phyloP scores from a whole-genome alignment of 2,888 invertebrate genomes.

The Drosophila vallismaia region DNA sequence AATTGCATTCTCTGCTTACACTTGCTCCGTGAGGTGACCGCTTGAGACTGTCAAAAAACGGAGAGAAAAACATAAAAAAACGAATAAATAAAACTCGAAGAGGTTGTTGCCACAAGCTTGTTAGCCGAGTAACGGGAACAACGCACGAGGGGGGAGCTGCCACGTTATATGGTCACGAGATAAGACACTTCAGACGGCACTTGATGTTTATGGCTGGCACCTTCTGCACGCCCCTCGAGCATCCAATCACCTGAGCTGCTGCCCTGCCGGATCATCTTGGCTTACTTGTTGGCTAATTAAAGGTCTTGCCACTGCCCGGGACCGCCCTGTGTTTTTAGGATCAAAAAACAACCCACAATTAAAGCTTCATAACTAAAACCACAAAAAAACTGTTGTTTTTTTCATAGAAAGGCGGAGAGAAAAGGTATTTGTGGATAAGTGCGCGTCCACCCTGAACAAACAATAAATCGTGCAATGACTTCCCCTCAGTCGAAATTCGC shows the following conservation, averaged over 20 bases:
- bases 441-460: conserved; percentile 33
- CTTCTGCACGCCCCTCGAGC: background rate
- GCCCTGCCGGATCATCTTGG: conserved; percentile 44
- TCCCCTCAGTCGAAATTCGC: conserved; percentile 29
- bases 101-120: conserved; percentile 46
- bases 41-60: conserved; percentile 31
- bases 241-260: conserved; percentile 5
- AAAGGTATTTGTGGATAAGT: conserved; percentile 18
- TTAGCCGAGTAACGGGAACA: conserved; percentile 59
- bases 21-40: conserved; percentile 24
- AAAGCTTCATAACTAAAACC: background rate
- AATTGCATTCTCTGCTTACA: conserved; percentile 40
- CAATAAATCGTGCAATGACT: conserved; percentile 58
- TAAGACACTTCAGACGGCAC: conserved; percentile 68
- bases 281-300: conserved; percentile 30
- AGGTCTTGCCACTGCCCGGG: background rate
- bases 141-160: conserved; percentile 17
- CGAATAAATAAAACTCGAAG: conserved; percentile 11
- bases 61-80: conserved; percentile 1
- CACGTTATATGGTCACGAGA: conserved; percentile 64
- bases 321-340: conserved; percentile 4
- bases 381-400: too few relatives aligned
- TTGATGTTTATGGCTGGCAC: conserved; percentile 57
- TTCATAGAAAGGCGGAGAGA: background rate
- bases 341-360: background rate